Evolutionary conservation across 2,113 vertebrate species (phyloP).

Genomic region (Semnornis frantzii): DNA sequence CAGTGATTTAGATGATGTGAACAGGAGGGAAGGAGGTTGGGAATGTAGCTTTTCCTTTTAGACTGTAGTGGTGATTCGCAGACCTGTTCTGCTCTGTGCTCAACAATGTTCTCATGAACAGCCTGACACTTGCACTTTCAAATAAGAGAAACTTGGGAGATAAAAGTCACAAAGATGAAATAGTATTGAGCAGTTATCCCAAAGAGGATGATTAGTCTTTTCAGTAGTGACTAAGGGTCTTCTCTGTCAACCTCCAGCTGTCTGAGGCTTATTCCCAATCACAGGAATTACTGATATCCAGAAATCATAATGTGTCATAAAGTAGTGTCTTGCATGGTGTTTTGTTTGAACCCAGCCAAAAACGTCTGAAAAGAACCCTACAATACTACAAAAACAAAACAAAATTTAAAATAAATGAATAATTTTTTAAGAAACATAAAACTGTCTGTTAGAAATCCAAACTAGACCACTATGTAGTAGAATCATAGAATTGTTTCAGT

Average conservation of each 20-base stretch:
- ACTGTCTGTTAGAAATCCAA: neutral
- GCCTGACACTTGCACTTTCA: neutral
- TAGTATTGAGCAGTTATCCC: neutral
- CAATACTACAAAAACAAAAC: neutral
- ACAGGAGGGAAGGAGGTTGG: neutral
- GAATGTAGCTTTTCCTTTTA: neutral
- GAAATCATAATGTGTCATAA: neutral
- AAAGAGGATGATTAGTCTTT: neutral
- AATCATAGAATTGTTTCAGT: too few relatives aligned
- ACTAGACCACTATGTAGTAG: neutral
- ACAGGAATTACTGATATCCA: neutral
- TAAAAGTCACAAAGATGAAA: neutral
- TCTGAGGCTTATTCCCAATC: neutral
- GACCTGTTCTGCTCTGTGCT: neutral
- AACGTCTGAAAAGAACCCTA: neutral
- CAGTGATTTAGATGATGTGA: neutral
- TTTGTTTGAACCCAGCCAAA: neutral
- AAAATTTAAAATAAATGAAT: too few relatives aligned
- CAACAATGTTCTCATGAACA: accelerated
- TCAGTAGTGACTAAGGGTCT: neutral
- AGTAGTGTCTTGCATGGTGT: neutral
- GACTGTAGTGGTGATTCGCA: neutral
- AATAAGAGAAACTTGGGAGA: neutral
- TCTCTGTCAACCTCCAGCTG: neutral
- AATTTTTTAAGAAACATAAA: neutral